Conservation (phyloP, 2,888 invertebrate genomes). For the Calameuta filiformis region DNA sequence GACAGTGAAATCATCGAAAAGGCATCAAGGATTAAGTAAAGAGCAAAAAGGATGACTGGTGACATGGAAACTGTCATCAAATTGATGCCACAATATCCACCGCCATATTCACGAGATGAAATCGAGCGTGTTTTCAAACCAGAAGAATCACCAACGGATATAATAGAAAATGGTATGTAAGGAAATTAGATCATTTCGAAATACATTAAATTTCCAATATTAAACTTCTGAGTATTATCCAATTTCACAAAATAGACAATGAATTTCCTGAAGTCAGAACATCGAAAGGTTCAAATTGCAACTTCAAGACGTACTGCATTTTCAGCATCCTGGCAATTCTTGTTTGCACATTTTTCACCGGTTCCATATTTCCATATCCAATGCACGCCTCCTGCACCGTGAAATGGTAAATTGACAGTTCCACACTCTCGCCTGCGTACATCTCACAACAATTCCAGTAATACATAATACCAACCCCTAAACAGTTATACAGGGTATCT, state of each 20-base stretch:
- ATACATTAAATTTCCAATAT: neutral
- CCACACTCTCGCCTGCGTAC: neutral
- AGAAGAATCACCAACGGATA: slow-evolving; percentile 5
- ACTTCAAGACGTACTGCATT: slow-evolving; percentile 23
- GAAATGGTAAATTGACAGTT: slow-evolving; percentile 38
- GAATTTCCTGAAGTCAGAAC: neutral
- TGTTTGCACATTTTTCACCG: slow-evolving; percentile 23
- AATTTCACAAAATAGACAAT: neutral
- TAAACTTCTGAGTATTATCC: neutral
- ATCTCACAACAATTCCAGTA: neutral
- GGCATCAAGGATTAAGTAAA: neutral
- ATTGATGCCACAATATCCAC: slow-evolving; percentile 24
- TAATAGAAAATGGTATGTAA: neutral
- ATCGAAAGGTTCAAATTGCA: neutral
- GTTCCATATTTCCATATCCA: slow-evolving; percentile 46
- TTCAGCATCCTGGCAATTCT: slow-evolving; percentile 18
- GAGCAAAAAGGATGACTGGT: slow-evolving; percentile 8
- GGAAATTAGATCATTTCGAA: neutral
- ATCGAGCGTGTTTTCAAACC: slow-evolving; percentile 12
- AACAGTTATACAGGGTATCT: slow-evolving; percentile 4
- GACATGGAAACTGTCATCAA: slow-evolving; percentile 16
- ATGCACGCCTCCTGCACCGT: slow-evolving; percentile 48
- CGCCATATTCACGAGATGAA: slow-evolving; percentile 26
- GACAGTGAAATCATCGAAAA: neutral
- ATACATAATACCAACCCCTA: neutral